phyloP scores from a whole-genome alignment of 2,113 vertebrate genomes.

The Gallinago undulata region DNA sequence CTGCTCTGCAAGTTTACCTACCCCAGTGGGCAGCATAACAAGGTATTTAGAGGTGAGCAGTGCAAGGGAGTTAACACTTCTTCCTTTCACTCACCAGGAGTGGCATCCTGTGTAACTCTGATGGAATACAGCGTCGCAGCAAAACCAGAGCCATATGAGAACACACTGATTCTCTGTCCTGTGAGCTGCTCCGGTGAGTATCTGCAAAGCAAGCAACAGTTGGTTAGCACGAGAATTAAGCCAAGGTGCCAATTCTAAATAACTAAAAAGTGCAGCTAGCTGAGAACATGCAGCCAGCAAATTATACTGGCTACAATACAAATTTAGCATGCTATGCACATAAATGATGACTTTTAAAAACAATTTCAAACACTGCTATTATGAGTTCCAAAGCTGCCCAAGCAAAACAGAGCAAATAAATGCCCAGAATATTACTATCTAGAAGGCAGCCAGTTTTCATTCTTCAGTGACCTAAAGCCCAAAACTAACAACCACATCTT shows the following conservation, averaged over 20 bases:
- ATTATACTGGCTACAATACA: not conserved
- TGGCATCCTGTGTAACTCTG: slow-evolving; percentile 91
- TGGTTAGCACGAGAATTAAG: not conserved
- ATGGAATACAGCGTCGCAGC: slow-evolving; percentile 94
- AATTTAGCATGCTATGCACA: not conserved
- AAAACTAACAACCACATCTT: not conserved
- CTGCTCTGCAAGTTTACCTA: not conserved
- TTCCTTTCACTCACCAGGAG: slow-evolving; percentile 81
- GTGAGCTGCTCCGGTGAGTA: slow-evolving; percentile 83
- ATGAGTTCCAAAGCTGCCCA: not conserved
- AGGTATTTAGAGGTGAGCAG: not conserved
- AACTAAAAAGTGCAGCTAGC: not conserved
- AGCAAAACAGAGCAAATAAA: not conserved
- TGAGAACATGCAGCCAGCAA: not conserved
- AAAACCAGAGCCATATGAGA: slow-evolving; percentile 97
- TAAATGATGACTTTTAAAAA: not conserved
- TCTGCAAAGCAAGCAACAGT: slow-evolving; percentile 62
- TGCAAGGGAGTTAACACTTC: not conserved
- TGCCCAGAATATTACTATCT: not conserved
- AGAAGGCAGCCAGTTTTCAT: not conserved
- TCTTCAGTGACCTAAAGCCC: not conserved
- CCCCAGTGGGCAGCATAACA: not conserved
- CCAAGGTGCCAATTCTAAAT: not conserved
- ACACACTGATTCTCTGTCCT: slow-evolving; percentile 90
- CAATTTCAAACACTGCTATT: not conserved